These are phyloP conservation scores for Actinia equina DNA, from an alignment of 64 coral and sea anemone species.

Conservation along the genomic window DNA sequence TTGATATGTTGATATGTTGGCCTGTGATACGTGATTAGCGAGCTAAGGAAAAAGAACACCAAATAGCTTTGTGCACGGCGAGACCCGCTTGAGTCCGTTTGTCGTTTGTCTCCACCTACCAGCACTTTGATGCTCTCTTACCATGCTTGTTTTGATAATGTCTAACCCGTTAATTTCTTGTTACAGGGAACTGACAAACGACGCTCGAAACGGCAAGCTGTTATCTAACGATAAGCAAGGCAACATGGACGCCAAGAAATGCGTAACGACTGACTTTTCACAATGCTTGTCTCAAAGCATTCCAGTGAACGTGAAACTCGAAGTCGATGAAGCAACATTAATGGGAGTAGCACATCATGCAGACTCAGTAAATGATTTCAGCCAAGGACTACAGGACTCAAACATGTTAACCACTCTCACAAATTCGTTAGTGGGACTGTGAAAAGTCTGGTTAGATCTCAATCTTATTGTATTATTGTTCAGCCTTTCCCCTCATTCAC, in stretches of 20 bases:
- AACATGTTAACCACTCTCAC: slow-evolving; percentile 93
- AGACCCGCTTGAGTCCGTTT: neutral
- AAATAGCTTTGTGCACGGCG: neutral
- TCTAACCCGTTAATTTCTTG: slow-evolving; percentile 33
- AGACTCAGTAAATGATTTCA: slow-evolving; percentile 76
- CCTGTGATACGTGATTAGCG: slow-evolving; percentile 46
- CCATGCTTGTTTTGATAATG: slow-evolving; percentile 33
- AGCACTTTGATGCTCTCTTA: slow-evolving; percentile 20
- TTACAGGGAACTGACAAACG: slow-evolving; percentile 76
- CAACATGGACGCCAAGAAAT: slow-evolving; percentile 74
- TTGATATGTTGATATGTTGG: slow-evolving; percentile 51
- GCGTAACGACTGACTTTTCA: slow-evolving; percentile 75
- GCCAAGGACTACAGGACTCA: slow-evolving; percentile 79
- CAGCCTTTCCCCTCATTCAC: slow-evolving; percentile 16
- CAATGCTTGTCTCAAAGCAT: slow-evolving; percentile 68
- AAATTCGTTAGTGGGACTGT: slow-evolving; percentile 95
- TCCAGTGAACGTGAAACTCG: slow-evolving; percentile 79
- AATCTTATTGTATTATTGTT: slow-evolving; percentile 15
- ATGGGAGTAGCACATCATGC: slow-evolving; percentile 62
- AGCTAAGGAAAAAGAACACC: neutral
- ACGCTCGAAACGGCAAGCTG: slow-evolving; percentile 80
- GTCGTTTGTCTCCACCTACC: slow-evolving; percentile 10
- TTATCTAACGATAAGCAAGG: slow-evolving; percentile 75
- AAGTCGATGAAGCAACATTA: slow-evolving; percentile 82
- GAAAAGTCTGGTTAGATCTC: slow-evolving; percentile 38